Conservation (phyloP, 2,113 vertebrate genomes). For the Calidris pygmaea region DNA sequence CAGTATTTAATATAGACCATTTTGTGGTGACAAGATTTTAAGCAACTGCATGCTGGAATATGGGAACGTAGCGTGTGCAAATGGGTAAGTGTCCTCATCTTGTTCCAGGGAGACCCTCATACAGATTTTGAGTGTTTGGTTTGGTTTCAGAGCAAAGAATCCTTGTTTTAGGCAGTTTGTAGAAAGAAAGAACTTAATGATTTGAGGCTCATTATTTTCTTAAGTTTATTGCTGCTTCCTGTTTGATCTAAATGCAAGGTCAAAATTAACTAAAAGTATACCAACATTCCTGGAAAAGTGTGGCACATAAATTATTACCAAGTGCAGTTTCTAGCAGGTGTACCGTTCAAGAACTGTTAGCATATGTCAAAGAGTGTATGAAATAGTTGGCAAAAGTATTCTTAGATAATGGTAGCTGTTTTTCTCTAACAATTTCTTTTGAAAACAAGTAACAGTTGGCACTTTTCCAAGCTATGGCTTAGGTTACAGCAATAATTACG, state of each 20-base stretch:
- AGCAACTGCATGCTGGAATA: background rate
- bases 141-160: background rate
- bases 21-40: background rate
- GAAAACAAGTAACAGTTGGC: background rate
- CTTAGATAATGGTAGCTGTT: background rate
- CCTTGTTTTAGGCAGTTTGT: background rate
- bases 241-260: background rate
- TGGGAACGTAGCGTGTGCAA: rapidly evolving
- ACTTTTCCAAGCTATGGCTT: background rate
- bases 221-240: background rate
- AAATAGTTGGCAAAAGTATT: background rate
- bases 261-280: background rate
- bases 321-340: background rate
- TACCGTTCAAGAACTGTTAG: background rate
- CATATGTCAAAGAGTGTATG: background rate
- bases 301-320: background rate
- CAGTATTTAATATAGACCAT: background rate
- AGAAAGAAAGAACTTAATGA: background rate
- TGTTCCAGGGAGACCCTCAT: background rate
- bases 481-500: background rate
- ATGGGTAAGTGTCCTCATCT: background rate
- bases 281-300: background rate
- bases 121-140: background rate
- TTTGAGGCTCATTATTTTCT: background rate
- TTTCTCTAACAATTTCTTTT: background rate